Evolutionary conservation across 2,888 invertebrate genomes (phyloP), one percentile per base, ranked within the genome.

Genomic region (Melitaea athalia): DNA sequence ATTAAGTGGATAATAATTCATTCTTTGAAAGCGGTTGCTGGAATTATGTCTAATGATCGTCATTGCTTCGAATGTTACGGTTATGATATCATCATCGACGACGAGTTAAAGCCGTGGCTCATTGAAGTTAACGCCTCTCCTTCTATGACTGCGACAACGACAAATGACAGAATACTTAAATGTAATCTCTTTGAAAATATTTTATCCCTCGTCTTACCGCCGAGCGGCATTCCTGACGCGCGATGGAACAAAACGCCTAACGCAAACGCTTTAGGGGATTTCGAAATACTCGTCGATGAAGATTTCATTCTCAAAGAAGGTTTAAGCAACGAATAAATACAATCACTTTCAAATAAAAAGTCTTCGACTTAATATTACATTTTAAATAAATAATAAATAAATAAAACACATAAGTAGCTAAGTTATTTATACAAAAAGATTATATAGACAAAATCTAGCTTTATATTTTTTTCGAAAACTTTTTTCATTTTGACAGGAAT

Each of bases 121-220:
- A 96, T 98, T 64, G 98, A 98, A 93, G 97, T 98, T n/a, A 99
- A 99, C 83, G 98, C 99, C 0, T 99, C 98, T 0, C 99, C 99
- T 0, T 98, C 99, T 0, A 87, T 99, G 71, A 97, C 98, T 0
- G 72, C 98, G 0, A 99, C 99, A 0, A 99, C 99, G 0, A 97
- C 97, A 0, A 98, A 98, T 81, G 99, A 99, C 87, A 93, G 98
- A 76, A 98, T 98, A 80, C 93, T 99, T 78, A 99, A 99, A 84
- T 97, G 98, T 81, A 98, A 98, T 89, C 92, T 99, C 59, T 96
- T 99, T 75, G 98, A 98, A 83, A 98, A 98, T 85, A 97, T 98
- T 76, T 93, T 99, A 76, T 97, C 97, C 8, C 95, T 99, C 50
- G 97, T 99, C 0, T 89, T 98, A 38, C 98, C 98, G 14, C 96